Base-by-base conservation (phyloP, 2,888 invertebrate species). In the Epinotia ramella region DNA sequence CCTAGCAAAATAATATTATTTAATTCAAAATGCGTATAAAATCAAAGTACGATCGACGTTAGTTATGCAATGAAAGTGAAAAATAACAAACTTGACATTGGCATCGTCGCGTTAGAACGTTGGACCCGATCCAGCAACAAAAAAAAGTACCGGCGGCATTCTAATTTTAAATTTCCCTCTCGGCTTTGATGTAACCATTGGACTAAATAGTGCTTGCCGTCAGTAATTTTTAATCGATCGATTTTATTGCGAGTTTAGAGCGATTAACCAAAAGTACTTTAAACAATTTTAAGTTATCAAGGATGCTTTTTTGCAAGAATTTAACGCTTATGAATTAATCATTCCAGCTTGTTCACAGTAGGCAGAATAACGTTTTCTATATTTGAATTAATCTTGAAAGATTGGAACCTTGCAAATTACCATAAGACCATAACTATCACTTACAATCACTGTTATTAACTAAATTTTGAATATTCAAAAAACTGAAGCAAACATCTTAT, bases 61-160 rank as follows among this genome's bases (percentile, higher is more conserved):
- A 77, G 80, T 83, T 85, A 86, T 84, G 85, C 83, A 88, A 87
- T 80, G 84, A 89, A 88, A 89, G 86, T 86, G 83, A 87, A 90
- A 83, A 89, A 87, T 84, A 87, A 88, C 84, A 89, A 89, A 87
- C 88, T 89, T 90, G 90, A 91, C 89, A 89, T 89, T 90, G 89
- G 87, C 87, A 84, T 83, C 82, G 82, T 79, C 80, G 83, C 79
- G 81, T 79, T 79, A 80, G 79, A 78, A 79, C 78, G 78, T 91
- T 91, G 91, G 91, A 91, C 79, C 78, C 78, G 83, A 83, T 90
- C 91, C 91, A 91, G 88, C 74, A 70, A 70, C 81, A 80, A 81
- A 78, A 87, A 87, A 87, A 87, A 86, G 82, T 83, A 84, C 81
- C 80, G 81, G 84, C 85, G 85, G 83, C 83, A 79, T 84, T 86